These are phyloP conservation scores for Congeria kusceri DNA, from an alignment of 2,888 invertebrate genomes.

Conservation along the genomic window DNA sequence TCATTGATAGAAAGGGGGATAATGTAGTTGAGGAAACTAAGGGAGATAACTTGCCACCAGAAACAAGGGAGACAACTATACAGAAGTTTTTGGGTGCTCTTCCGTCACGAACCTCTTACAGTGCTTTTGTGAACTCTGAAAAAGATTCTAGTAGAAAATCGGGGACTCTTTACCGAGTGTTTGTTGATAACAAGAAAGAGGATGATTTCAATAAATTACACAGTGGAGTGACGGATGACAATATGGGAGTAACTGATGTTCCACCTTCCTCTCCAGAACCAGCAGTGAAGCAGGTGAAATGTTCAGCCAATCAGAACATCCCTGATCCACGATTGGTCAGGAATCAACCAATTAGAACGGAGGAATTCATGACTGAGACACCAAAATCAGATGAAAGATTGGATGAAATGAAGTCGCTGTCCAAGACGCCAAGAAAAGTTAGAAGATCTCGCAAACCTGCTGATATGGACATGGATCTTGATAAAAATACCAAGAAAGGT, in stretches of 20 bases:
- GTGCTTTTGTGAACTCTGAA: conserved; percentile 38
- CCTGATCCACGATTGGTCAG: neutral
- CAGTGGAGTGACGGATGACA: conserved; percentile 39
- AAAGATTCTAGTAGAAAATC: conserved; percentile 28
- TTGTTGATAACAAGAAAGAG: conserved; percentile 6
- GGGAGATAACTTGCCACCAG: neutral
- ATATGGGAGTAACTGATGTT: conserved; percentile 12
- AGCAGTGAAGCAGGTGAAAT: neutral
- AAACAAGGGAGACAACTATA: conserved; percentile 47
- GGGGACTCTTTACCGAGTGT: conserved; percentile 33
- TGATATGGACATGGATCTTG: too few species aligned
- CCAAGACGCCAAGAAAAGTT: too few species aligned
- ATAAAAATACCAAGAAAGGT: too few species aligned
- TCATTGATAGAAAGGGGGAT: conserved; percentile 56
- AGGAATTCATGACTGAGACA: too few species aligned
- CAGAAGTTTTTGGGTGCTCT: conserved; percentile 45
- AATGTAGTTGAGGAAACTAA: conserved; percentile 8
- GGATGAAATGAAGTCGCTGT: too few species aligned
- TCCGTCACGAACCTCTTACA: conserved; percentile 45
- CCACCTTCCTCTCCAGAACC: conserved; percentile 32
- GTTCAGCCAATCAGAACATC: neutral
- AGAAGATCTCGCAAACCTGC: too few species aligned
- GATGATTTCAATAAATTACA: conserved; percentile 8
- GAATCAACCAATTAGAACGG: too few species aligned
- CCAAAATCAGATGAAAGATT: too few species aligned